A percentile compares a stretch with the other conserved stretches of the same genome.
Evolutionary conservation across 2,113 vertebrate species (phyloP).

Genomic region (Gallinago media): DNA sequence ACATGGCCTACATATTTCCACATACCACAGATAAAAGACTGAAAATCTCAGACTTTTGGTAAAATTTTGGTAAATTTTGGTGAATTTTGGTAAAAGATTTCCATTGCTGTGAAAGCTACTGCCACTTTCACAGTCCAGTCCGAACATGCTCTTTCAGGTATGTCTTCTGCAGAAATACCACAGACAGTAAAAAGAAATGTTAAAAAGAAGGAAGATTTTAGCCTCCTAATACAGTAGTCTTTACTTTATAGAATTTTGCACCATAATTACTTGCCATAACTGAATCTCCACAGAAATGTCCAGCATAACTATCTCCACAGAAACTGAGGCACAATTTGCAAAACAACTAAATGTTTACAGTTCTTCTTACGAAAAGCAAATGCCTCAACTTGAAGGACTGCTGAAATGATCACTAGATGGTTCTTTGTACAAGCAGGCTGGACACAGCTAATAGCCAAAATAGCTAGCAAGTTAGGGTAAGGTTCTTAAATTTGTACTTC

Average conservation of each 20-base stretch:
- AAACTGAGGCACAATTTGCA: fast-evolving
- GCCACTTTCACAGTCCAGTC: background rate
- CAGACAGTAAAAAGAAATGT: background rate
- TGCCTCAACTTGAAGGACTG: background rate
- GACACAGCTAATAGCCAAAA: background rate
- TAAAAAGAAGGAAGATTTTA: background rate
- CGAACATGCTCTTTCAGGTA: background rate
- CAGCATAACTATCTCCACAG: background rate
- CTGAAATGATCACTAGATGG: background rate
- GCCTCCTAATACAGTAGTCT: background rate
- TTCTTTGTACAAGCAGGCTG: background rate
- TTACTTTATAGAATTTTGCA: background rate
- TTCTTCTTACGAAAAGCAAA: background rate
- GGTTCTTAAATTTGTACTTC: background rate
- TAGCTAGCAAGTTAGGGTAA: background rate
- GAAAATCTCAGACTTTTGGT: background rate
- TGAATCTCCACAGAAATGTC: background rate
- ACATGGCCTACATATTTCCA: background rate
- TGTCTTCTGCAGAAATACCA: background rate
- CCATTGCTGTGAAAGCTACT: background rate
- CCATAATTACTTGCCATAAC: background rate
- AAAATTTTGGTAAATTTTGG: background rate
- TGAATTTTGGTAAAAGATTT: background rate
- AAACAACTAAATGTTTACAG: background rate
- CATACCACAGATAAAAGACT: background rate